Evolutionary conservation across 2,113 vertebrate genomes (phyloP).

Genomic region (Egretta garzetta): DNA sequence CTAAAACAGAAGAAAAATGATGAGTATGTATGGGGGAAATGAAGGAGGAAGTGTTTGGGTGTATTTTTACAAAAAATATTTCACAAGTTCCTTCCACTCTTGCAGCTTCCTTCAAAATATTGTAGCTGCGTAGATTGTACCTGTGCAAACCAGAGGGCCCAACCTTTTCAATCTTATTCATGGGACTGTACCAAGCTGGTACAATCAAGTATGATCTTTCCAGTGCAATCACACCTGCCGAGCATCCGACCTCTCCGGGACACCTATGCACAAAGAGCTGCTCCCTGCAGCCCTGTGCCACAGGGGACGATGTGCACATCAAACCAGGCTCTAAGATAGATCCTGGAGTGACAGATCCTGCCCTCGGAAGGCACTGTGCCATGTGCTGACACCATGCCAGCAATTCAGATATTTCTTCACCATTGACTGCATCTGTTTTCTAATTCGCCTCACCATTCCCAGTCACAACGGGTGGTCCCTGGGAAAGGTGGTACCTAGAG

Average conservation of each 20-base stretch:
- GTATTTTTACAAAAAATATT: conserved; percentile 22
- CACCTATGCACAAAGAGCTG: neutral
- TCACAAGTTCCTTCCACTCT: conserved; percentile 36
- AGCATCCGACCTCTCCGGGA: neutral
- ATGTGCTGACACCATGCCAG: neutral
- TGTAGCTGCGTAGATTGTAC: neutral
- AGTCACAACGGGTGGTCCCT: fast-evolving
- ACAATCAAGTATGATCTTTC: neutral
- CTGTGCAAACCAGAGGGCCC: neutral
- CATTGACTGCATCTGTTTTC: fast-evolving
- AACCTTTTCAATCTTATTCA: neutral
- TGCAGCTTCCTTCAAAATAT: neutral
- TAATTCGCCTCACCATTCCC: neutral
- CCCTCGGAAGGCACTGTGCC: neutral
- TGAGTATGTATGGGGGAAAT: conserved; percentile 9
- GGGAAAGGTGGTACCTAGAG: neutral
- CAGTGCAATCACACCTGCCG: neutral
- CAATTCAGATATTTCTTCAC: fast-evolving
- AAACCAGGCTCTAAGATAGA: neutral
- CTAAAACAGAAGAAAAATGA: conserved; percentile 26
- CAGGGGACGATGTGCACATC: fast-evolving
- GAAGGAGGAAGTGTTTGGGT: conserved; percentile 47
- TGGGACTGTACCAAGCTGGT: neutral
- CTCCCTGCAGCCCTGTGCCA: neutral
- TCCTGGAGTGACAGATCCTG: neutral